phyloP scores from a whole-genome alignment of 1,140 invertebrate genomes.

The Ooceraea biroi region DNA sequence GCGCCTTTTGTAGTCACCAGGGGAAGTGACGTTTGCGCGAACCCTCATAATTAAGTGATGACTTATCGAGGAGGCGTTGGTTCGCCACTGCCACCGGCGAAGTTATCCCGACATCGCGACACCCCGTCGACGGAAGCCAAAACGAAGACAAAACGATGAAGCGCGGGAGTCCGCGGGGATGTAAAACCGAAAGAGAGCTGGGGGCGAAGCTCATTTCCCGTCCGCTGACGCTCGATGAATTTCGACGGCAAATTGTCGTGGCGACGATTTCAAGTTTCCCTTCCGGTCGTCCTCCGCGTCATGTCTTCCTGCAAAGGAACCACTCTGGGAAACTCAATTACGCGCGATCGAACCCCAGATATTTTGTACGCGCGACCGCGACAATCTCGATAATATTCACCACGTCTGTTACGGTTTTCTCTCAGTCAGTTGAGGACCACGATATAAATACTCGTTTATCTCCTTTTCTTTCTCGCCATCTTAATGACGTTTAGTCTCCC shows the following conservation, averaged over 20 bases:
- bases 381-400: not conserved
- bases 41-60: slow-evolving; percentile 57
- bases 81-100: no score
- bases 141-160: slow-evolving; percentile 53
- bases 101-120: slow-evolving; percentile 31
- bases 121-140: slow-evolving; percentile 13
- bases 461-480: not conserved
- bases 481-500: not conserved
- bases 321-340: slow-evolving; percentile 18
- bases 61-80: slow-evolving; percentile 35
- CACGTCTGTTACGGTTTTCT: not conserved
- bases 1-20: slow-evolving; percentile 25
- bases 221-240: slow-evolving; percentile 63
- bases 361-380: slow-evolving; percentile 1
- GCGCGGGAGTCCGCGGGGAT: not conserved
- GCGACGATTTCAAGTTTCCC: slow-evolving; percentile 60
- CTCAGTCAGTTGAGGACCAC: not conserved
- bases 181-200: slow-evolving; percentile 61
- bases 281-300: slow-evolving; percentile 29
- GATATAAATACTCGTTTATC: not conserved
- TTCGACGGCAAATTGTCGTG: slow-evolving; percentile 66
- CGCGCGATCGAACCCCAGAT: slow-evolving; percentile 6
- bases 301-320: slow-evolving; percentile 18
- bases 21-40: slow-evolving; percentile 1
- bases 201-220: slow-evolving; percentile 66